Evolutionary conservation across 2,113 vertebrate species (phyloP).

Genomic region (Nyctereutes procyonoides): DNA sequence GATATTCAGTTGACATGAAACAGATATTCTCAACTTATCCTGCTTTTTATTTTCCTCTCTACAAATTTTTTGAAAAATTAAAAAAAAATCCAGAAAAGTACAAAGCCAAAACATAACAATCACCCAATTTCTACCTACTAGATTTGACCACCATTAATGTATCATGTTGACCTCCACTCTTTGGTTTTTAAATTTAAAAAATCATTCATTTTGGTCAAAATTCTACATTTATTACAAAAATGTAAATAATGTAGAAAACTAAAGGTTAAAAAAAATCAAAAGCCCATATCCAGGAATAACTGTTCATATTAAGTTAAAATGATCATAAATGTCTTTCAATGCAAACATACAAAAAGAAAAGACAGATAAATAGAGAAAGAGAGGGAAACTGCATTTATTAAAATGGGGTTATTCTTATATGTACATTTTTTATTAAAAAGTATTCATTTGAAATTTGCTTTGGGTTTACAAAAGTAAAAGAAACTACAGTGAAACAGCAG

Average conservation of each 20-base stretch:
- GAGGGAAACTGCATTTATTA: background rate
- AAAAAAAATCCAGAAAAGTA: conserved; percentile 3
- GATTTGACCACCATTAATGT: background rate
- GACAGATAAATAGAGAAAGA: background rate
- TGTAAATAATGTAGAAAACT: background rate
- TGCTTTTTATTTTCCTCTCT: conserved; percentile 36
- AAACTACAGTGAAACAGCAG: background rate
- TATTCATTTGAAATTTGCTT: conserved; percentile 38
- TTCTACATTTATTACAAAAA: background rate
- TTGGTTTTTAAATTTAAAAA: conserved; percentile 24
- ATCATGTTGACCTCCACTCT: background rate
- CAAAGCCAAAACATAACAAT: conserved; percentile 21
- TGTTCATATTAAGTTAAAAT: conserved; percentile 23
- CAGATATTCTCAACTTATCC: background rate
- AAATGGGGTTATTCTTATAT: background rate
- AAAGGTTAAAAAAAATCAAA: background rate
- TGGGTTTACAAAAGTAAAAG: conserved; percentile 33
- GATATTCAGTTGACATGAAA: background rate
- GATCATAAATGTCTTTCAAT: background rate
- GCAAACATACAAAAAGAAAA: background rate
- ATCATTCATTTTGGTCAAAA: background rate
- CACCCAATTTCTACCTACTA: background rate
- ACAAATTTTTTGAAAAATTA: background rate
- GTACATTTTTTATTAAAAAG: background rate
- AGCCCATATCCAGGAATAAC: background rate